Percentiles rank a stretch among this genome's conserved stretches.
Evolutionary conservation across 1,140 invertebrate species (phyloP).

Genomic region (Druon quercuslanigerum): DNA sequence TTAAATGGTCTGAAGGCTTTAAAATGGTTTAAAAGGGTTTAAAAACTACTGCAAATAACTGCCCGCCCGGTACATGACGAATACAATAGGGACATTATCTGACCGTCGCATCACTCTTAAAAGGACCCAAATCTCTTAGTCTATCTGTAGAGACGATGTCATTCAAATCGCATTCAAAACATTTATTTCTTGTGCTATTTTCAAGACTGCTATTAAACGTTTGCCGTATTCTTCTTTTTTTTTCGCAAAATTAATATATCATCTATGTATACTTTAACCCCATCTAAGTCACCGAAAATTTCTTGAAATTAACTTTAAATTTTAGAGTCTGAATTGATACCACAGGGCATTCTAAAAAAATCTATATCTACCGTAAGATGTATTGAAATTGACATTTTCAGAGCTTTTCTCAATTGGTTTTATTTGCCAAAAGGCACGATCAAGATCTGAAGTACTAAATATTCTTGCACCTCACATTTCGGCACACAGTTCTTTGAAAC

Average conservation of each 20-base stretch:
- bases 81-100: no score
- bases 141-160: no score
- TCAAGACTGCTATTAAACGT: slow-evolving; percentile 48
- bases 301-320: slow-evolving; percentile 62
- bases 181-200: slow-evolving; percentile 46
- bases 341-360: slow-evolving; percentile 18
- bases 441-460: slow-evolving; percentile 72
- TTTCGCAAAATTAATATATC: slow-evolving; percentile 62
- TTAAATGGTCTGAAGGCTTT: no score
- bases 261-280: slow-evolving; percentile 56
- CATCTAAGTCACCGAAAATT: slow-evolving; percentile 51
- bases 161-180: no score
- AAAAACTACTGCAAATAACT: no score
- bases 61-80: no score
- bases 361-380: slow-evolving; percentile 64
- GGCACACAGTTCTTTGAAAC: slow-evolving; percentile 65
- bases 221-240: slow-evolving; percentile 53
- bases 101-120: no score
- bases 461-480: slow-evolving; percentile 63
- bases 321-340: slow-evolving; percentile 60
- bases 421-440: slow-evolving; percentile 70
- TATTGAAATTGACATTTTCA: slow-evolving; percentile 65
- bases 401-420: slow-evolving; percentile 60
- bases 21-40: no score
- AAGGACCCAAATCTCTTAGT: no score